Evolutionary conservation across 1,140 invertebrate genomes (phyloP).

Genomic region (Rhagoletis zephyria): DNA sequence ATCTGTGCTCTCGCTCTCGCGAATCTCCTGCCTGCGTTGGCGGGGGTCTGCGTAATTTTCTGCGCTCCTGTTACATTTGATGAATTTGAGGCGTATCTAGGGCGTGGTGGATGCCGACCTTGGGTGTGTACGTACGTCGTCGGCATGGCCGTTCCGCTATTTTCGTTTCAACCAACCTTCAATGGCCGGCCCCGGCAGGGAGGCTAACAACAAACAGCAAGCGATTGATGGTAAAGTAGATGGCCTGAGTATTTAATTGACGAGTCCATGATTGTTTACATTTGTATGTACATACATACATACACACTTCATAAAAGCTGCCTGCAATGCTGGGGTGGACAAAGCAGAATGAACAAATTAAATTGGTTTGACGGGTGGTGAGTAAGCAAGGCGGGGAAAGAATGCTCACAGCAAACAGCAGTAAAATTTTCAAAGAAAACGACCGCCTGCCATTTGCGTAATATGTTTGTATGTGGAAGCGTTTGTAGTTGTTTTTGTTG

Average conservation of each 20-base stretch:
- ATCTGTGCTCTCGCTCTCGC: constrained; percentile 45
- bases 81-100: constrained; percentile 70
- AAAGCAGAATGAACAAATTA: constrained; percentile 1
- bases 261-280: background rate
- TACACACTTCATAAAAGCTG: background rate
- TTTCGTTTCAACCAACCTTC: constrained; percentile 43
- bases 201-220: background rate
- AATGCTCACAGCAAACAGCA: background rate
- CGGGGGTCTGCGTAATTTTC: constrained; percentile 10
- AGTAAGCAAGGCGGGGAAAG: background rate
- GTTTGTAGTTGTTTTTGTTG: background rate
- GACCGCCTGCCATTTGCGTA: background rate
- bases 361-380: background rate
- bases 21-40: constrained; percentile 12
- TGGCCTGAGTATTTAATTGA: background rate
- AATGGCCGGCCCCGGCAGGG: constrained; percentile 25
- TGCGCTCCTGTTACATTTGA: constrained; percentile 62
- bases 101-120: constrained; percentile 65
- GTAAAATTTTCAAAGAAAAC: background rate
- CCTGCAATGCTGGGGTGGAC: background rate
- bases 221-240: background rate
- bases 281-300: background rate
- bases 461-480: background rate
- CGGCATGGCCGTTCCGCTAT: constrained; percentile 55
- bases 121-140: constrained; percentile 56